phyloP scores from a whole-genome alignment of 2,113 vertebrate genomes.

The Pangasianodon gigas region DNA sequence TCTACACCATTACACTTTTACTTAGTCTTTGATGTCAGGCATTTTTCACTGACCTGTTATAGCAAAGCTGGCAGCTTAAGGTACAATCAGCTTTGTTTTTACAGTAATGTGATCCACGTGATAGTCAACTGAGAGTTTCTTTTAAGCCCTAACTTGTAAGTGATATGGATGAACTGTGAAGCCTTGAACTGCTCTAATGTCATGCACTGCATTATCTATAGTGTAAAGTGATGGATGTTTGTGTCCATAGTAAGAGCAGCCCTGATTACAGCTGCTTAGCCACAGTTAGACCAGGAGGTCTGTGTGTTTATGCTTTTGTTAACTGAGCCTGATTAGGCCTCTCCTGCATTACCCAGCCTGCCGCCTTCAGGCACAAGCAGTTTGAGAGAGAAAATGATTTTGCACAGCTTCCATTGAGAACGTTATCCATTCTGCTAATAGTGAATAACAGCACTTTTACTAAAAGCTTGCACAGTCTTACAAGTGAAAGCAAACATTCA shows the following conservation, averaged over 20 bases:
- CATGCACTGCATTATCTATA: slow-evolving; percentile 34
- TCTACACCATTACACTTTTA: slow-evolving; percentile 26
- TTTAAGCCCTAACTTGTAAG: slow-evolving; percentile 39
- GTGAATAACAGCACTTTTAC: not conserved
- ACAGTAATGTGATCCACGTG: slow-evolving; percentile 46
- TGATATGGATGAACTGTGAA: slow-evolving; percentile 45
- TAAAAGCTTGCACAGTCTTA: not conserved
- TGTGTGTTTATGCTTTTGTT: slow-evolving; percentile 51
- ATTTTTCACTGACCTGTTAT: slow-evolving; percentile 30
- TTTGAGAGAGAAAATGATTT: slow-evolving; percentile 27
- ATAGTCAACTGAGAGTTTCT: slow-evolving; percentile 40
- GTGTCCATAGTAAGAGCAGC: slow-evolving; percentile 35
- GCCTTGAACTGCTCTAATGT: slow-evolving; percentile 38
- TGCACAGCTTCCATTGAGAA: slow-evolving; percentile 24
- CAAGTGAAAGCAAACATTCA: slow-evolving; percentile 16
- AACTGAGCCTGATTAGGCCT: slow-evolving; percentile 52
- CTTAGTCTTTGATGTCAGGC: slow-evolving; percentile 43
- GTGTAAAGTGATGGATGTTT: slow-evolving; percentile 48
- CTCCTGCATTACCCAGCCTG: slow-evolving; percentile 15
- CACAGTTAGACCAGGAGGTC: not conserved
- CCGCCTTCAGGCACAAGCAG: slow-evolving; percentile 16
- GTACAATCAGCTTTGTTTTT: slow-evolving; percentile 55
- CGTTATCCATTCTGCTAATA: slow-evolving; percentile 11
- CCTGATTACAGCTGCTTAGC: slow-evolving; percentile 48
- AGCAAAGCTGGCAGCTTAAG: slow-evolving; percentile 28